Conservation (phyloP, 2,797 vertebrate species). For the Selene dorsalis region DNA sequence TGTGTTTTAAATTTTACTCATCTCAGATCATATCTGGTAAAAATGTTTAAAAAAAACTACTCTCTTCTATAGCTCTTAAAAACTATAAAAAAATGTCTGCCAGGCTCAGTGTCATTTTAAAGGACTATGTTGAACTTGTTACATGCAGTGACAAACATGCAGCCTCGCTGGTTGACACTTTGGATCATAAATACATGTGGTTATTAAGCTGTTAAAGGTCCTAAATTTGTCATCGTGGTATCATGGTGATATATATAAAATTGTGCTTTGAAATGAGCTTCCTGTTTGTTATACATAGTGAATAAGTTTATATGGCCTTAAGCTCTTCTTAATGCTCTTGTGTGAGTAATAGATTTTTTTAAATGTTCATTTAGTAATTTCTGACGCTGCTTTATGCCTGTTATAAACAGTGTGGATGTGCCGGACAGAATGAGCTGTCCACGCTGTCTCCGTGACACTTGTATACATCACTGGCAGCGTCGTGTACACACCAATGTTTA, state of each 20-base stretch:
- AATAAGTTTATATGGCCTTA: background rate
- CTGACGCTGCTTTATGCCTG: constrained; percentile 5
- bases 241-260: background rate
- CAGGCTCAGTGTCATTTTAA: constrained; percentile 36
- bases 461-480: constrained; percentile 54
- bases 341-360: background rate
- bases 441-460: constrained; percentile 25
- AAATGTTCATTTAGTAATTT: constrained; percentile 34
- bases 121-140: constrained; percentile 10
- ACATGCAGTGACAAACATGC: background rate
- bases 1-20: background rate
- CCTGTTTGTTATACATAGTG: background rate
- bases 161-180: background rate
- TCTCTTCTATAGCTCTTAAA: background rate
- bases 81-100: background rate
- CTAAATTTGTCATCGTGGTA: background rate
- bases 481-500: constrained; percentile 64
- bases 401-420: constrained; percentile 46
- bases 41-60: background rate
- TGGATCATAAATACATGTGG: constrained; percentile 1
- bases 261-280: no score
- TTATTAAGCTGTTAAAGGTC: background rate
- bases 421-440: constrained; percentile 21
- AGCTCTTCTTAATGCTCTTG: background rate
- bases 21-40: background rate